Percentiles rank a stretch among this genome's conserved stretches.
Conservation (phyloP, 2,888 invertebrate genomes). For the Molanna angustata region DNA sequence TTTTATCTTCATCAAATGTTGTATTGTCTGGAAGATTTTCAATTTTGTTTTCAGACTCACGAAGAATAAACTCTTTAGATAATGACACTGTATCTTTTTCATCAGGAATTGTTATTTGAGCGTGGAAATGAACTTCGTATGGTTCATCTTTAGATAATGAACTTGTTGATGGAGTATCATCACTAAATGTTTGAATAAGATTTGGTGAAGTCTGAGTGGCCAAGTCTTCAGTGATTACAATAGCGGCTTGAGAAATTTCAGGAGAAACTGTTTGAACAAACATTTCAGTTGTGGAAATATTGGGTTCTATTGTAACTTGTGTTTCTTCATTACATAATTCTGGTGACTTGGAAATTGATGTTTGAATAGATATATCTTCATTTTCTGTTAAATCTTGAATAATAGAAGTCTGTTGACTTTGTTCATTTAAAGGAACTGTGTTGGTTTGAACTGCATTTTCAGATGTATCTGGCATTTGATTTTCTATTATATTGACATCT, state of each 20-base stretch:
- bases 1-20: conserved; percentile 25
- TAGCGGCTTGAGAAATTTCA: conserved; percentile 11
- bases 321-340: conserved; percentile 27
- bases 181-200: conserved; percentile 49
- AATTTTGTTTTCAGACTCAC: conserved; percentile 37
- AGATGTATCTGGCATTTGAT: conserved; percentile 42
- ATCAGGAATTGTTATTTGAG: conserved; percentile 56
- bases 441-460: conserved; percentile 45
- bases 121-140: conserved; percentile 60
- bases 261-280: conserved; percentile 37
- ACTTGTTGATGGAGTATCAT: conserved; percentile 44
- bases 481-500: conserved; percentile 48
- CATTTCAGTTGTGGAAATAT: conserved; percentile 36
- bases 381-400: conserved; percentile 21
- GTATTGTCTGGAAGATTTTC: conserved; percentile 16
- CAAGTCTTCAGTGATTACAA: conserved; percentile 41
- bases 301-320: conserved; percentile 27
- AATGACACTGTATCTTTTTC: conserved; percentile 37
- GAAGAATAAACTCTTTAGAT: conserved; percentile 32
- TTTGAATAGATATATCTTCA: conserved; percentile 40
- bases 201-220: conserved; percentile 61
- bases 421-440: conserved; percentile 37
- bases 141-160: conserved; percentile 50
- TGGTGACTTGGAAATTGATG: conserved; percentile 32
- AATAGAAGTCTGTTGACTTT: conserved; percentile 33